Percentiles rank a stretch among this genome's conserved stretches.
phyloP scores from a whole-genome alignment of 1,140 invertebrate genomes.

The Subanguina moxae region DNA sequence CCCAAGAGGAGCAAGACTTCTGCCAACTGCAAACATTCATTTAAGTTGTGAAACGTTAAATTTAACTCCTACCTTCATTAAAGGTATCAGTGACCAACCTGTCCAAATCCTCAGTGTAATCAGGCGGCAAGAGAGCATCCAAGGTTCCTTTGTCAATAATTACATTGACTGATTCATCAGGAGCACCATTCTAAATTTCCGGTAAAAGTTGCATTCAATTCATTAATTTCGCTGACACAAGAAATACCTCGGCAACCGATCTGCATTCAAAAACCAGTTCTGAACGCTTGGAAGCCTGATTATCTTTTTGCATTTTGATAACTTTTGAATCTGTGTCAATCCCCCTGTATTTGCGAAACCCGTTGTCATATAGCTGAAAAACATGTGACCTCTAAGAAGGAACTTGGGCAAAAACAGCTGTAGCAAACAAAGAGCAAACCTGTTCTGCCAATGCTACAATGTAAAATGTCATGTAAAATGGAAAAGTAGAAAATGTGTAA shows the following conservation, averaged over 20 bases:
- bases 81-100: neutral
- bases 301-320: slow-evolving; percentile 36
- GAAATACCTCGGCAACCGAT: slow-evolving; percentile 42
- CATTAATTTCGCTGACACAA: neutral
- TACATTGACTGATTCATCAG: slow-evolving; percentile 36
- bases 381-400: neutral
- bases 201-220: slow-evolving; percentile 3
- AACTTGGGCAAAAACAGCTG: neutral
- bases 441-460: slow-evolving; percentile 47
- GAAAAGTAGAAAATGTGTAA: too few relatives aligned
- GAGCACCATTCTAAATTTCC: slow-evolving; percentile 29
- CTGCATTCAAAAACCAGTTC: slow-evolving; percentile 35
- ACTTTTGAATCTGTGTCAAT: slow-evolving; percentile 50
- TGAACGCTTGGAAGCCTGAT: slow-evolving; percentile 34
- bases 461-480: too few relatives aligned
- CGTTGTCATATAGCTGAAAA: slow-evolving; percentile 55
- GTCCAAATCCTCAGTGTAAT: slow-evolving; percentile 20
- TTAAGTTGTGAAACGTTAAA: too few relatives aligned
- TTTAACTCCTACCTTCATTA: too few relatives aligned
- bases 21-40: slow-evolving; percentile 10
- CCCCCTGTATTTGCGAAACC: slow-evolving; percentile 45
- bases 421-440: slow-evolving; percentile 25
- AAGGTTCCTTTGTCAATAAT: slow-evolving; percentile 55
- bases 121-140: slow-evolving; percentile 49
- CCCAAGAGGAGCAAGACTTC: slow-evolving; percentile 18